Conservation (phyloP, 1,140 invertebrate genomes). For the Diabrotica undecimpunctata region DNA sequence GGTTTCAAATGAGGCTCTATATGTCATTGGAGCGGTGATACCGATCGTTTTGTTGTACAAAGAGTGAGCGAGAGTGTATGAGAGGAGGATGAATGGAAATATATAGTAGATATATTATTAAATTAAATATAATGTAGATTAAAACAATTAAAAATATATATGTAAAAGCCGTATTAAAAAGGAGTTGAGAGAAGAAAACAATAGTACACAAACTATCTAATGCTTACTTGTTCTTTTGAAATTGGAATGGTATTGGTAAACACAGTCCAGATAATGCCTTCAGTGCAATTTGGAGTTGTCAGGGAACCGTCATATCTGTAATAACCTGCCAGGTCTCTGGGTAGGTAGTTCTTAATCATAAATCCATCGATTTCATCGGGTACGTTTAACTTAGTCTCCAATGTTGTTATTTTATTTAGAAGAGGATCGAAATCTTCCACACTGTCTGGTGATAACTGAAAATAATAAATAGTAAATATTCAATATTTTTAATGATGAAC, state of each 20-base stretch:
- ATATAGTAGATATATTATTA: too few species aligned
- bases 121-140: too few species aligned
- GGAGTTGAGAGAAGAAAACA: too few species aligned
- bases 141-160: too few species aligned
- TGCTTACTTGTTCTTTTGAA: constrained; percentile 55
- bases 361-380: constrained; percentile 24
- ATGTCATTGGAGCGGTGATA: too few species aligned
- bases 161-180: too few species aligned
- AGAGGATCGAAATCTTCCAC: constrained; percentile 51
- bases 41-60: too few species aligned
- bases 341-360: constrained; percentile 47
- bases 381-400: constrained; percentile 40
- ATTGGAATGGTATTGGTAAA: constrained; percentile 59
- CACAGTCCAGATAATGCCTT: constrained; percentile 72
- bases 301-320: constrained; percentile 71
- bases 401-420: constrained; percentile 48
- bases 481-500: neutral
- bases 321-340: constrained; percentile 53
- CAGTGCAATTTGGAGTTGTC: constrained; percentile 71
- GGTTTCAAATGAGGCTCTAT: too few species aligned
- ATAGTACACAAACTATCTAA: too few species aligned
- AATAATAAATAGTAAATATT: neutral
- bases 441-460: constrained; percentile 40
- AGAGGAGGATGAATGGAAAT: too few species aligned
- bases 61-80: too few species aligned